Conservation (phyloP, 1,140 invertebrate species). For the Acromyrmex echinatior region DNA sequence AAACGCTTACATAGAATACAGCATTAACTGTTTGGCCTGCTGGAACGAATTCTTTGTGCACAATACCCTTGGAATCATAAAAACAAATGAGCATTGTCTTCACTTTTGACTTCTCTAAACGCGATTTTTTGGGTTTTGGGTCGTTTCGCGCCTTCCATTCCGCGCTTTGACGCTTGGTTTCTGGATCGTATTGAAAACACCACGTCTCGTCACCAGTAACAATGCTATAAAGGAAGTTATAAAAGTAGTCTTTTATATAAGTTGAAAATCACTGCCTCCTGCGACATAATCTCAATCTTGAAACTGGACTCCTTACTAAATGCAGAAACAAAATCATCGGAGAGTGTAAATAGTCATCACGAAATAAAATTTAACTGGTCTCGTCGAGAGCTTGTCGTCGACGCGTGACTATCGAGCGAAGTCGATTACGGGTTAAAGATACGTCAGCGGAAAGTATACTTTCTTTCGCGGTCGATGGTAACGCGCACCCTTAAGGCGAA, state of each 20-base stretch:
- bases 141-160: too few relatives aligned
- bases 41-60: too few relatives aligned
- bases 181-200: too few relatives aligned
- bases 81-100: too few relatives aligned
- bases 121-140: too few relatives aligned
- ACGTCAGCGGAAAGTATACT: constrained; percentile 77
- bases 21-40: too few relatives aligned
- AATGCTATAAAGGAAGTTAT: too few relatives aligned
- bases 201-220: too few relatives aligned
- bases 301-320: constrained; percentile 17
- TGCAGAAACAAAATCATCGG: constrained; percentile 10
- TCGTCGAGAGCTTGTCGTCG: constrained; percentile 29
- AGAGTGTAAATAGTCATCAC: background rate
- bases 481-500: constrained; percentile 78
- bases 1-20: too few relatives aligned
- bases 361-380: constrained; percentile 41
- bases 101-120: too few relatives aligned
- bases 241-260: background rate
- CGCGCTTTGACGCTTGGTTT: too few relatives aligned
- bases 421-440: constrained; percentile 76
- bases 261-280: background rate
- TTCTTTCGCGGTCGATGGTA: constrained; percentile 79
- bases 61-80: too few relatives aligned
- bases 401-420: constrained; percentile 73
- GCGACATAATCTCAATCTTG: background rate